Percentiles rank a stretch among this genome's conserved stretches.
phyloP scores from a whole-genome alignment of 2,797 vertebrate species.

The Cossypha dichroa region DNA sequence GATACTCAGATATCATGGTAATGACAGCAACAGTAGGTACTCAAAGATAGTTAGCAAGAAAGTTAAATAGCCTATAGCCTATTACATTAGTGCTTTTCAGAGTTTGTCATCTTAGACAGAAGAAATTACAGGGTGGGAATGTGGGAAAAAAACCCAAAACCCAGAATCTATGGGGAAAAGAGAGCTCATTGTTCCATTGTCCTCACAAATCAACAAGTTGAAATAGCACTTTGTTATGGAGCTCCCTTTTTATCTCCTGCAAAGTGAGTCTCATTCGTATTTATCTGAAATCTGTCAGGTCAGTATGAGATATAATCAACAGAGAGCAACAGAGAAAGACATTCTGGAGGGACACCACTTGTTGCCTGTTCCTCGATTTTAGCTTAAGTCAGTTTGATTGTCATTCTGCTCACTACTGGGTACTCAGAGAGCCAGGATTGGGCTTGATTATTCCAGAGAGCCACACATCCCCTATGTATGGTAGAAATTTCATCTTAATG shows the following conservation, averaged over 20 bases:
- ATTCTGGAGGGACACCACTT: background rate
- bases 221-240: background rate
- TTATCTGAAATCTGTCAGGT: background rate
- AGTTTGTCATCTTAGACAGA: background rate
- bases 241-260: background rate
- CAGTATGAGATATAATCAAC: background rate
- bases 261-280: background rate
- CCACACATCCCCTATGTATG: background rate
- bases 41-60: background rate
- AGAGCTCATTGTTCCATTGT: background rate
- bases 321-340: background rate
- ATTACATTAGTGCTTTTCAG: background rate
- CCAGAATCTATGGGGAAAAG: background rate
- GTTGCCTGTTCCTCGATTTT: background rate
- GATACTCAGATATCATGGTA: background rate
- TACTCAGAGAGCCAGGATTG: background rate
- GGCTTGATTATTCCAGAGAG: conserved; percentile 23
- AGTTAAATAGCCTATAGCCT: background rate
- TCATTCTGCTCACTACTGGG: background rate
- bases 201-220: background rate
- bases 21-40: background rate
- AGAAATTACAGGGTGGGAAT: background rate
- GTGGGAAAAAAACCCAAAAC: background rate
- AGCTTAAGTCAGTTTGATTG: background rate
- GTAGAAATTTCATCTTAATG: conserved; percentile 18